Percentiles rank a stretch among this genome's conserved stretches.
Conservation (phyloP, 2,797 vertebrate genomes). For the Pangasius mekongensis region DNA sequence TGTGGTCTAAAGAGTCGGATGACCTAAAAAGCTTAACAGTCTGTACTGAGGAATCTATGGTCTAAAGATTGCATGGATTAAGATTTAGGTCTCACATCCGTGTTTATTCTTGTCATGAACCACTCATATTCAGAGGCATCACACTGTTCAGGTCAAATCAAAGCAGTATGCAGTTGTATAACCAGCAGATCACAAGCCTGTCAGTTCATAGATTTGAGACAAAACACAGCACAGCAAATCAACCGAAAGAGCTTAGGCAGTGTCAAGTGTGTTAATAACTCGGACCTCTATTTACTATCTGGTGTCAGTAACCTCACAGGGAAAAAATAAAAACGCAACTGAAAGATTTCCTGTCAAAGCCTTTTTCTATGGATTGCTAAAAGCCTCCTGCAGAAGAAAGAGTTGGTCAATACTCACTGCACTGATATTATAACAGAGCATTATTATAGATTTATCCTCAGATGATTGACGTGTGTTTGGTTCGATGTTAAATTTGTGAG, state of each 20-base stretch:
- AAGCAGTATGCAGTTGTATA: not conserved
- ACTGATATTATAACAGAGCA: not conserved
- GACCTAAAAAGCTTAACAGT: not conserved
- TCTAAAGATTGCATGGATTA: not conserved
- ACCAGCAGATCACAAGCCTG: not conserved
- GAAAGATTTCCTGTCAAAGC: conserved; percentile 16
- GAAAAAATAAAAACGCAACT: not conserved
- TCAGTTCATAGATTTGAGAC: not conserved
- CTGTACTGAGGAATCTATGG: not conserved
- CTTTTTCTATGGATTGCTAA: conserved; percentile 12
- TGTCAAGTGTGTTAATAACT: conserved; percentile 16
- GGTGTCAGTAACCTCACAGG: not conserved
- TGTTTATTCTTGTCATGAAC: no score
- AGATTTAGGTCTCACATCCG: not conserved
- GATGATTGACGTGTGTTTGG: not conserved
- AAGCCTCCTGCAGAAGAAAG: conserved; percentile 45
- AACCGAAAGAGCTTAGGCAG: not conserved
- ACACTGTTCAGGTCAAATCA: not conserved
- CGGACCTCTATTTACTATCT: not conserved
- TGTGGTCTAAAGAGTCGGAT: not conserved
- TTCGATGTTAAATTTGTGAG: no score
- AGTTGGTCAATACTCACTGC: not conserved
- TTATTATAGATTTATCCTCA: not conserved
- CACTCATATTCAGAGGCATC: not conserved
- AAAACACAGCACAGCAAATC: conserved; percentile 32